A percentile compares a stretch with the other conserved stretches of the same genome.
Evolutionary conservation across 2,888 invertebrate genomes (phyloP).

Genomic region (Andrena trimmerana): DNA sequence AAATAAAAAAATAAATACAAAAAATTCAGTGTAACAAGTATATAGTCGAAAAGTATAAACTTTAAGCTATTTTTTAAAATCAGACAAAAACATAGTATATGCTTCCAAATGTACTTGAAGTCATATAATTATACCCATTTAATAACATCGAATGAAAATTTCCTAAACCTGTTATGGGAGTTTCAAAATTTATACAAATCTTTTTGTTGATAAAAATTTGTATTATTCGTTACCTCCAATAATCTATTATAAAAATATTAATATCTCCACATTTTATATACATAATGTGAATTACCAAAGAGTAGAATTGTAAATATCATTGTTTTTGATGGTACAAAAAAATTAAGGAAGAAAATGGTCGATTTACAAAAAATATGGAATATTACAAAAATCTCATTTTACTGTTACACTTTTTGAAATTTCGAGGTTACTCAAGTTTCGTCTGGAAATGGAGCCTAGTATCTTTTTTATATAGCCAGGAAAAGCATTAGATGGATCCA

Average conservation of each 20-base stretch:
- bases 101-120: background rate
- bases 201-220: background rate
- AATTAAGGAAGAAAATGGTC: background rate
- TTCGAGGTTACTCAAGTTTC: background rate
- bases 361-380: background rate
- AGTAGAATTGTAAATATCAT: background rate
- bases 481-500: background rate
- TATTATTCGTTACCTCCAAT: background rate
- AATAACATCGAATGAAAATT: background rate
- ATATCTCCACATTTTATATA: background rate
- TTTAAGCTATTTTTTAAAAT: slow-evolving; percentile 4
- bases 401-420: background rate
- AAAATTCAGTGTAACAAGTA: too few relatives aligned
- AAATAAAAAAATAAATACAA: too few relatives aligned
- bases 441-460: background rate
- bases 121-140: slow-evolving; percentile 1
- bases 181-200: background rate
- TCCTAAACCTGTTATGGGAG: background rate
- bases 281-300: background rate
- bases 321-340: background rate
- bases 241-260: background rate
- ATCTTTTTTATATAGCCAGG: background rate
- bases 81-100: background rate
- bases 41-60: background rate
- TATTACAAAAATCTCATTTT: background rate